Evolutionary conservation across 2,113 vertebrate genomes (phyloP).

Genomic region (Erythrocercus mccallii): DNA sequence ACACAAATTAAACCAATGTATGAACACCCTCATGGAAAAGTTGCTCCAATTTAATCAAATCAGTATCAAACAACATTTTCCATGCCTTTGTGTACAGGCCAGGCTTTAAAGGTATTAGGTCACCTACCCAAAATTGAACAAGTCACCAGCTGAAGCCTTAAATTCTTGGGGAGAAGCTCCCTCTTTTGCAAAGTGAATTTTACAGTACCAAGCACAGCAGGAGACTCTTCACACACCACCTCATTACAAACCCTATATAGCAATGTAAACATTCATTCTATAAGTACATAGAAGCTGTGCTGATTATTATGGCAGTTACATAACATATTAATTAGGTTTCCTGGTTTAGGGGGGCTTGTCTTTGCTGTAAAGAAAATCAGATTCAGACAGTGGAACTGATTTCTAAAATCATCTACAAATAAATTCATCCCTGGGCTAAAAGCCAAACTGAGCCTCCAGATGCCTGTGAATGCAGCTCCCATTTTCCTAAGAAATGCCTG

Average conservation of each 20-base stretch:
- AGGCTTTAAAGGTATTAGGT: neutral
- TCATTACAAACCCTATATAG: neutral
- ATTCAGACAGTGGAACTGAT: neutral
- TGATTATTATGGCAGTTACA: neutral
- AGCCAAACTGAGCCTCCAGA: neutral
- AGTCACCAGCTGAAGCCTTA: neutral
- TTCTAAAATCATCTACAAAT: slow-evolving; percentile 23
- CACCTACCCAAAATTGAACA: neutral
- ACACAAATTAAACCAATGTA: slow-evolving; percentile 12
- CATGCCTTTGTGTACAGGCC: neutral
- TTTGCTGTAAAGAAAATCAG: neutral
- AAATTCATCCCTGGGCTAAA: neutral
- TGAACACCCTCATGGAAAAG: neutral
- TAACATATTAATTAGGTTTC: neutral
- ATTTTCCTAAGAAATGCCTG: neutral
- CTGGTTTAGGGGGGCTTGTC: neutral
- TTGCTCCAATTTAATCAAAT: slow-evolving; percentile 6
- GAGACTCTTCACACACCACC: neutral
- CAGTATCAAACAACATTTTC: neutral
- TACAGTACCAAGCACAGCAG: neutral
- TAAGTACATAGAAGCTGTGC: neutral
- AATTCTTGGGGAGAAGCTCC: neutral
- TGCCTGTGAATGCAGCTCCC: neutral
- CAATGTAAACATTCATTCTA: neutral
- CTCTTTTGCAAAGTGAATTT: neutral